A percentile compares a stretch with the other conserved stretches of the same genome.
Conservation (phyloP, 2,113 vertebrate genomes). For the Ageneiosus marmoratus region DNA sequence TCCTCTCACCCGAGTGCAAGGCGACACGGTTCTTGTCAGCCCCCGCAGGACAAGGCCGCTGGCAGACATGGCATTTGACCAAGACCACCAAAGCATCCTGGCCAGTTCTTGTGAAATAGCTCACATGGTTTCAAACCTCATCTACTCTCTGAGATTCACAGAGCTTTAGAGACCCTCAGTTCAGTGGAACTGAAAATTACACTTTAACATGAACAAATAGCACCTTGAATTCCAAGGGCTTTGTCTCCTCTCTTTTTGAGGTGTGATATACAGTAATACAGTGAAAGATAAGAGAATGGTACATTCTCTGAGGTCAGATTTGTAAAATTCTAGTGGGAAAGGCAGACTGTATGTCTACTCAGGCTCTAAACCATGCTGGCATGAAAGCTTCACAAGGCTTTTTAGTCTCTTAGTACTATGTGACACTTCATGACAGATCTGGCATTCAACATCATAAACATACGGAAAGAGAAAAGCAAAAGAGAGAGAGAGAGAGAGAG, state of each 20-base stretch:
- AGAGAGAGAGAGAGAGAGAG: not conserved
- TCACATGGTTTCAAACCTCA: constrained; percentile 46
- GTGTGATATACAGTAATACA: constrained; percentile 22
- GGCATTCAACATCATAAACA: constrained; percentile 26
- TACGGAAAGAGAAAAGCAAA: constrained; percentile 18
- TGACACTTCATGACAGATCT: constrained; percentile 13
- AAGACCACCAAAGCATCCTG: constrained; percentile 51
- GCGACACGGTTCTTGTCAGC: constrained; percentile 53
- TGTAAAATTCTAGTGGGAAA: not conserved
- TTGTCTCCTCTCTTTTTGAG: constrained; percentile 4
- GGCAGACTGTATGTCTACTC: not conserved
- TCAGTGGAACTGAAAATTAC: constrained; percentile 3
- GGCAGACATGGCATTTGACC: constrained; percentile 51
- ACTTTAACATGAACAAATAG: constrained; percentile 28
- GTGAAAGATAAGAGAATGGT: not conserved
- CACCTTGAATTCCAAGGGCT: not conserved
- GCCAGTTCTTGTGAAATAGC: constrained; percentile 51
- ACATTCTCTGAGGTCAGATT: not conserved
- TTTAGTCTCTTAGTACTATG: constrained; percentile 14
- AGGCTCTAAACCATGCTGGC: constrained; percentile 1
- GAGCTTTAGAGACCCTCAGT: constrained; percentile 7
- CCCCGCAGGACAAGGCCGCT: constrained; percentile 42
- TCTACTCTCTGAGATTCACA: constrained; percentile 21
- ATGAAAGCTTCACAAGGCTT: not conserved
- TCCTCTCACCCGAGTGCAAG: constrained; percentile 53